Base-by-base conservation (phyloP, 1,140 invertebrate genomes). In the Bombus vancouverensis region DNA sequence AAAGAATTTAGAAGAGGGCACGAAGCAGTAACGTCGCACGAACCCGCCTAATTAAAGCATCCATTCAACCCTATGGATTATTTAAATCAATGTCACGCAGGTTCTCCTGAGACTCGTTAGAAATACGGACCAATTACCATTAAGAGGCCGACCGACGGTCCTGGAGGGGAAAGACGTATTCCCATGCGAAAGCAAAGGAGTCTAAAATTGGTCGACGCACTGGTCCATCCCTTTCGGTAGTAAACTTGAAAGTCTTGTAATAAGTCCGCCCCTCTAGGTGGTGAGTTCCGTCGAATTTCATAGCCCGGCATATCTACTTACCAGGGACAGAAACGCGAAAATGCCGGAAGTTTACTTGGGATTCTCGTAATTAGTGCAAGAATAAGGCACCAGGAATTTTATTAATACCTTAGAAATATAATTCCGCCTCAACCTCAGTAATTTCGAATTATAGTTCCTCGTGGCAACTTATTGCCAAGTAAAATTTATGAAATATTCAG, bases 211-310 rank as follows among this genome's bases (percentile, higher is more conserved):
- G 73, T 44, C 34, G 65, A 66, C 77, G 78, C 77, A 66, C 73
- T 73, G 34, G 77, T 74, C 86, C 81, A 80, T 70, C 87, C 85
- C 70, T 85, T 87, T 81, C 73, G 72, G 87, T 81, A 90, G 90
- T 92, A 92, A 91, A 86, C 90, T 90, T 66, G 76, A 88, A 92
- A 92, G 87, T 90, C 83, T 88, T 90, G 89, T 90, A 89, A 90
- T 88, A 87, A 92, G 75, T 72, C 77, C 82, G 72, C 83, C 83
- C 73, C 76, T 82, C 78, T 42, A 70, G 32, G 13, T 42, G 83
- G 9, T 34, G 66, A 73, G 39, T 42, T 47, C n/a, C 62, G 57
- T 86, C 65, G 62, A 80, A 79, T 68, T 47, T 74, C 28, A 44
- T 84, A 53, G 53, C 78, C 42, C 3, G 6, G 3, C 37, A 34